Evolutionary conservation across 2,797 vertebrate species (phyloP).

Genomic region (Falco concolor): DNA sequence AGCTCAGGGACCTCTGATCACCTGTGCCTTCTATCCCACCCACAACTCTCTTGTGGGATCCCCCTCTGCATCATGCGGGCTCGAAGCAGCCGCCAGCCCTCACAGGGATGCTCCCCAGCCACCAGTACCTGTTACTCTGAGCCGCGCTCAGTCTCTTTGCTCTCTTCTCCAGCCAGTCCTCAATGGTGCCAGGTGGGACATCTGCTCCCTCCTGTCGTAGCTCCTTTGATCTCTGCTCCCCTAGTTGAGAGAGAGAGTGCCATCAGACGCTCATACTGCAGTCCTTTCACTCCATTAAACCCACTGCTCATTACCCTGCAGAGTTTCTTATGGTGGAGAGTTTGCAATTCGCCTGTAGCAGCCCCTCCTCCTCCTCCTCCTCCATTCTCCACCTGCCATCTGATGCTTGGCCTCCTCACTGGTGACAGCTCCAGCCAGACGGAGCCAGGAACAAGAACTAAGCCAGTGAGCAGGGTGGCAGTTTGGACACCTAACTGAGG

Average conservation of each 20-base stretch:
- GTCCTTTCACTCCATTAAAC: background rate
- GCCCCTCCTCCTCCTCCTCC: background rate
- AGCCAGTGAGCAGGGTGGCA: background rate
- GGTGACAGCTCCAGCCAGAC: constrained; percentile 6
- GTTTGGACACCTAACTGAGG: background rate
- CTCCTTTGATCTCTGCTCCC: constrained; percentile 78
- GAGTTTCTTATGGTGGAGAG: background rate
- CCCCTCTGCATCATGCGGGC: fast-evolving
- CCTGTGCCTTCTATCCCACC: background rate
- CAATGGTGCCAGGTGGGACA: constrained; percentile 67
- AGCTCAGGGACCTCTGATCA: background rate
- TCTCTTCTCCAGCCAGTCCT: constrained; percentile 89
- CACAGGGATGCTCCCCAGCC: background rate
- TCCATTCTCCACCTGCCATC: background rate
- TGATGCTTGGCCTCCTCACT: background rate
- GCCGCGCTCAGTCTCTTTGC: constrained; percentile 76
- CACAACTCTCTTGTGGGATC: background rate
- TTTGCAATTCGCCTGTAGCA: background rate
- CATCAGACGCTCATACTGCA: background rate
- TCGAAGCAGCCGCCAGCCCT: background rate
- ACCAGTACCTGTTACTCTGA: constrained; percentile 78
- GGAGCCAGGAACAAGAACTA: background rate
- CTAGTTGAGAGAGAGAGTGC: constrained; percentile 63
- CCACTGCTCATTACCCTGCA: background rate
- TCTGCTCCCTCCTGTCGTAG: constrained; percentile 62